phyloP scores from a whole-genome alignment of 2,797 vertebrate species.

The Antrozous pallidus region DNA sequence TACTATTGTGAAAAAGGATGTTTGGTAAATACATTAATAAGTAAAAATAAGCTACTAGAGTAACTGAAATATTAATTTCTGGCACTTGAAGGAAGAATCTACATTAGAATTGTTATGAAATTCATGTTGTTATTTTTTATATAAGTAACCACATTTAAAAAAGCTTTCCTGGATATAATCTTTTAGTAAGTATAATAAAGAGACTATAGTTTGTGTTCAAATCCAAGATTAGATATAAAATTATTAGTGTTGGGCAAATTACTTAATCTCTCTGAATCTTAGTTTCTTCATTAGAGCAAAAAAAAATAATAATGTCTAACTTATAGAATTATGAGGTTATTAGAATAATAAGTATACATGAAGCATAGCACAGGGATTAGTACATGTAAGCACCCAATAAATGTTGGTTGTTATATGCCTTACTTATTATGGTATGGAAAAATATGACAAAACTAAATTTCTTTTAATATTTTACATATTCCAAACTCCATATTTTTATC shows the following conservation, averaged over 20 bases:
- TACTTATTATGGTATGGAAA: background rate
- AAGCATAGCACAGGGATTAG: background rate
- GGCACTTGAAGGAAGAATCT: background rate
- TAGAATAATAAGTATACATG: background rate
- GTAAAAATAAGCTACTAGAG: background rate
- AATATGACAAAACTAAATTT: background rate
- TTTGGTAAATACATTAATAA: slow-evolving; percentile 2
- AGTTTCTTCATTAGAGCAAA: background rate
- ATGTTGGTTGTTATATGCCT: background rate
- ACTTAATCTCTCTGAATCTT: slow-evolving; percentile 2
- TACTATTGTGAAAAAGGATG: background rate
- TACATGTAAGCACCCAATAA: background rate
- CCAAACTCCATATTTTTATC: background rate
- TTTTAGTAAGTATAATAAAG: background rate
- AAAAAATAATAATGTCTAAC: background rate
- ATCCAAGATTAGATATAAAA: slow-evolving; percentile 11
- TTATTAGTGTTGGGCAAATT: background rate
- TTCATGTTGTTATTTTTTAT: background rate
- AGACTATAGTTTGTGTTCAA: background rate
- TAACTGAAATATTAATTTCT: background rate
- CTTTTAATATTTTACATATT: slow-evolving; percentile 3
- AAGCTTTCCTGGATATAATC: background rate
- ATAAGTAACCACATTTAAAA: background rate
- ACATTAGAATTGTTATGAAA: background rate
- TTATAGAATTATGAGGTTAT: background rate